phyloP scores from a whole-genome alignment of 2,888 invertebrate species.

The Leptopterna dolabrata region DNA sequence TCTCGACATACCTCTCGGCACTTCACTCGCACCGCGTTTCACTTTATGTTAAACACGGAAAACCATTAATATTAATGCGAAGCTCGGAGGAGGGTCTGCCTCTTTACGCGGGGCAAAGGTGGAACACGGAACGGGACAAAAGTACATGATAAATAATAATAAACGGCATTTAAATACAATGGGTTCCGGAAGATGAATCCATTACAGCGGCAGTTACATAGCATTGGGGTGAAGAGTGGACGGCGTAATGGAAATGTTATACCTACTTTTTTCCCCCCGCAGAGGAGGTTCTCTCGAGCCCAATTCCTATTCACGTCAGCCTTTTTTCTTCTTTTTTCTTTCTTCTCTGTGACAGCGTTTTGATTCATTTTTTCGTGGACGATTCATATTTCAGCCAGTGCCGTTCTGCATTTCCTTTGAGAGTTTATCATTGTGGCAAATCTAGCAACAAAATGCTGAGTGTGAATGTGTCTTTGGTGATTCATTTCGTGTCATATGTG shows the following conservation, averaged over 20 bases:
- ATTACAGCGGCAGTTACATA: slow-evolving; percentile 6
- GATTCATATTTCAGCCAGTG: neutral
- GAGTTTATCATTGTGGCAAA: neutral
- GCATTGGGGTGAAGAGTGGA: neutral
- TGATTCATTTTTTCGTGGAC: neutral
- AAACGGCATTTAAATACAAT: slow-evolving; percentile 24
- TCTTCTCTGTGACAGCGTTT: neutral
- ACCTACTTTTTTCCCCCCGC: too few species aligned
- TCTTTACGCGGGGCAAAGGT: neutral
- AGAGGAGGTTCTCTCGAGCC: neutral
- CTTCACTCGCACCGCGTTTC: slow-evolving; percentile 18
- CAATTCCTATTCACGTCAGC: neutral
- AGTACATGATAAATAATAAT: slow-evolving; percentile 25
- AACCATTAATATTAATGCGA: slow-evolving; percentile 15
- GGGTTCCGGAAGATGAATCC: neutral
- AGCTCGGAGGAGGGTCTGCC: neutral
- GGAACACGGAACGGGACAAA: slow-evolving; percentile 19
- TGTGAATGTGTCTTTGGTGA: too few species aligned
- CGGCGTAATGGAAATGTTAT: neutral
- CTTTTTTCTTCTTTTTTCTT: neutral
- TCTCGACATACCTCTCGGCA: neutral
- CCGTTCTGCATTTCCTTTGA: neutral
- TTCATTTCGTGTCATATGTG: too few species aligned
- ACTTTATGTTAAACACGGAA: slow-evolving; percentile 27
- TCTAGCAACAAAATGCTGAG: neutral